phyloP scores from a whole-genome alignment of 2,888 invertebrate species.

The Eustalomyia histrio region DNA sequence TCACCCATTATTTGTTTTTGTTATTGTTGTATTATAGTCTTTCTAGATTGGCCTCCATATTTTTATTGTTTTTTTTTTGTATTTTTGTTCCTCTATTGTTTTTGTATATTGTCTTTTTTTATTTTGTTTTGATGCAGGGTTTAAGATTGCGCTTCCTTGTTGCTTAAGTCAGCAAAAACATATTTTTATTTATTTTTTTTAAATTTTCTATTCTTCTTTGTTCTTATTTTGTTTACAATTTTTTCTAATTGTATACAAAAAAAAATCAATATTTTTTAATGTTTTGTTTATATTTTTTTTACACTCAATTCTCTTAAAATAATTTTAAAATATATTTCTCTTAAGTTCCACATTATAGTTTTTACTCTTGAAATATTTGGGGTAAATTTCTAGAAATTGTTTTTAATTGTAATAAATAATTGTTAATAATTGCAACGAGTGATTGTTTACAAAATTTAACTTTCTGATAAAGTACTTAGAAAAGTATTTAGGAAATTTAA shows the following conservation, averaged over 20 bases:
- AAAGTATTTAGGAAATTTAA: too few species aligned
- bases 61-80: constrained; percentile 27
- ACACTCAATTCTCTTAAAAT: not conserved
- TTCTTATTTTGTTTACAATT: constrained; percentile 23
- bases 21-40: not conserved
- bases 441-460: too few species aligned
- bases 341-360: constrained; percentile 42
- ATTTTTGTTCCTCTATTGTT: constrained; percentile 1
- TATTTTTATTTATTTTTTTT: constrained; percentile 15
- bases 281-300: not conserved
- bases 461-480: too few species aligned
- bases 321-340: constrained; percentile 28
- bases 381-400: too few species aligned
- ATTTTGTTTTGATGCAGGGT: constrained; percentile 7
- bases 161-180: constrained; percentile 47
- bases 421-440: too few species aligned
- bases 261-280: constrained; percentile 48
- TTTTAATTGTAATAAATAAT: too few species aligned
- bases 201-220: constrained; percentile 9
- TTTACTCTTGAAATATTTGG: not conserved
- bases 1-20: too few species aligned
- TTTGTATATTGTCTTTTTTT: constrained; percentile 6
- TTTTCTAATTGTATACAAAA: constrained; percentile 1
- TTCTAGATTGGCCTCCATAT: constrained; percentile 44
- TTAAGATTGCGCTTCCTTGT: constrained; percentile 59